phyloP scores from a whole-genome alignment of 1,140 invertebrate genomes.

The Pollicipes pollicipes region DNA sequence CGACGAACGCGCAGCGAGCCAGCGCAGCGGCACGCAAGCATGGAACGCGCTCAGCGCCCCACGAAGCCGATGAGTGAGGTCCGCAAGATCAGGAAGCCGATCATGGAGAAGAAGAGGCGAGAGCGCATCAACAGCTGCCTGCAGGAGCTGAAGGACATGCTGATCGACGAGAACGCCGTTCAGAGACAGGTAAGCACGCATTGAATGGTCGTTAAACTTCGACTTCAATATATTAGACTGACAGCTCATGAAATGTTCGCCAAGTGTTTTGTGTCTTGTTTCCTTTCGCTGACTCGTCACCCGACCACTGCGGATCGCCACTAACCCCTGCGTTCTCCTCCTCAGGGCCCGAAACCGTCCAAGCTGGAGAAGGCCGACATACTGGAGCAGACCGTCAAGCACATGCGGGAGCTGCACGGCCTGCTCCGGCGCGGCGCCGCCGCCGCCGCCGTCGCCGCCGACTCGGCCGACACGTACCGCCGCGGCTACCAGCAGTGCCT shows the following conservation, averaged over 20 bases:
- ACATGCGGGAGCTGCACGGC: slow-evolving; percentile 50
- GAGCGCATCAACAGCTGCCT: slow-evolving; percentile 74
- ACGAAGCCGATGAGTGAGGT: not conserved
- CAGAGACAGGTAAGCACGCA: slow-evolving; percentile 30
- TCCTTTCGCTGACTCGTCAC: too few relatives aligned
- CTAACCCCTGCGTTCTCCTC: too few relatives aligned
- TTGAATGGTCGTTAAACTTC: too few relatives aligned
- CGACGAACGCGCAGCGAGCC: not conserved
- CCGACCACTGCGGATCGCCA: too few relatives aligned
- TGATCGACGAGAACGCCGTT: slow-evolving; percentile 6
- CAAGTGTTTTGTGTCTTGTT: too few relatives aligned
- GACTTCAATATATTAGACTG: too few relatives aligned
- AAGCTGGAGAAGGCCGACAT: slow-evolving; percentile 95
- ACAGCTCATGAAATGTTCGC: too few relatives aligned
- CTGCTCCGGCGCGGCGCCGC: too few relatives aligned
- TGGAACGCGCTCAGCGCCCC: not conserved
- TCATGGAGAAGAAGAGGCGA: slow-evolving; percentile 74
- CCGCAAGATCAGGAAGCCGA: slow-evolving; percentile 33
- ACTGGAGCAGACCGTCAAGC: slow-evolving; percentile 86
- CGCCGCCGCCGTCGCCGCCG: too few relatives aligned
- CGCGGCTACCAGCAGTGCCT: not conserved
- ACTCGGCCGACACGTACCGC: not conserved
- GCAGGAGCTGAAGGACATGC: slow-evolving; percentile 61
- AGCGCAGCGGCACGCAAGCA: not conserved
- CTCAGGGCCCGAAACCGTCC: slow-evolving; percentile 58